Evolutionary conservation across 2,113 vertebrate genomes (phyloP), one percentile per base, ranked within the genome.

Genomic region (Odocoileus virginianus): DNA sequence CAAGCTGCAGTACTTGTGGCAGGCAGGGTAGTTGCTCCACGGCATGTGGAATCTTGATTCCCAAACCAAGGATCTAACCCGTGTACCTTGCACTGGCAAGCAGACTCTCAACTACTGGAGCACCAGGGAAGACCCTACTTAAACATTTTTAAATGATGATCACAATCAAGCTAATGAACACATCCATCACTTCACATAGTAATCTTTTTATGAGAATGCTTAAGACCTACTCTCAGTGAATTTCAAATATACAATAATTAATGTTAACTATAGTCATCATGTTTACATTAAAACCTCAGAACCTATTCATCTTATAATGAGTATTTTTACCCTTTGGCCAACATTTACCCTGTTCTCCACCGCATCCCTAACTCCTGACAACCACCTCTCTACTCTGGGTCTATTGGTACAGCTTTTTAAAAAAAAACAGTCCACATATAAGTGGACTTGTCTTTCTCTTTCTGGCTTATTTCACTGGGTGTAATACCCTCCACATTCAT

Each of bases 31-130:
- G 36, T 3, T 45, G 6, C 74, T 78, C 74, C 40, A 28, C 3
- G 0, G 1, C 74, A 9, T 16, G 74, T 47, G n/a, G 67, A n/a
- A 71, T 40, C 67, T 40, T 71, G n/a, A n/a, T 6, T 40, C 67
- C 67, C 67, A 40, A 71, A 71, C 67, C 19, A 23, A 6, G n/a
- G 67, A 6, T 71, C 67, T 71, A 23, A 71, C 67, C 5, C 5
- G 0, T 3, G 19, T 12, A 23, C 67, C 67, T 36, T 40, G 67
- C 19, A 71, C 19, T 23, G 67, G 10, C 67, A 40, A 36, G n/a
- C 67, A 71, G 19, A 71, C 19, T 40, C 19, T 6, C n/a, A 40
- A 40, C n/a, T 40, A 23, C 19, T 12, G 67, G n/a, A 71, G 67
- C n/a, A 0, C n/a, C 19, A 13, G n/a, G 67, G 2, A 71, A 71